These are phyloP conservation scores for Dione vanillae DNA, from an alignment of 2,888 invertebrate genomes.

Conservation along the genomic window DNA sequence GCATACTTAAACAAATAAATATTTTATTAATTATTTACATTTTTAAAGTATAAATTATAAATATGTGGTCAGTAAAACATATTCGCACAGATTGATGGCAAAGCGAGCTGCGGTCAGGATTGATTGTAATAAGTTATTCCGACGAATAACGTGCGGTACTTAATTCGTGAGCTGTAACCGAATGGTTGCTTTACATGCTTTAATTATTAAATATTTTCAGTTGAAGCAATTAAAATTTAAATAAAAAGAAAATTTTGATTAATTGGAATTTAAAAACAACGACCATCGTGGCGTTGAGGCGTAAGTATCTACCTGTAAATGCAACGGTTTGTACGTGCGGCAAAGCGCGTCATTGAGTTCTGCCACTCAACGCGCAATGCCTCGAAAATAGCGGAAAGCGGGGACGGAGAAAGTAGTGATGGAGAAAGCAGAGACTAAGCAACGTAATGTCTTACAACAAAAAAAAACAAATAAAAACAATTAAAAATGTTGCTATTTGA, in stretches of 20 bases:
- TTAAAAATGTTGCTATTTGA: background rate
- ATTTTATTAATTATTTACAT: background rate
- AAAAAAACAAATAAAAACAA: background rate
- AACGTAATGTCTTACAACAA: too few relatives aligned
- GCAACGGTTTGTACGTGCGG: too few relatives aligned
- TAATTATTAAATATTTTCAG: background rate
- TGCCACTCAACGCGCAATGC: too few relatives aligned
- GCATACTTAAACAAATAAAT: too few relatives aligned
- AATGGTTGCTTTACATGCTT: conserved; percentile 1
- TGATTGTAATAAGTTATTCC: conserved; percentile 15
- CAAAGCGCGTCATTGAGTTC: too few relatives aligned
- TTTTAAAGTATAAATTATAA: background rate
- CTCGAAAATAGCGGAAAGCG: too few relatives aligned
- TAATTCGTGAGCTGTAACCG: conserved; percentile 3
- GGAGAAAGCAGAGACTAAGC: too few relatives aligned
- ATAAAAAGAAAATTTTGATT: background rate
- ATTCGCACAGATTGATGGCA: background rate
- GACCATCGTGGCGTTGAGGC: too few relatives aligned
- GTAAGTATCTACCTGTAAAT: too few relatives aligned
- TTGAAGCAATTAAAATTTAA: background rate
- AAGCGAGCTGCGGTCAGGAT: conserved; percentile 10
- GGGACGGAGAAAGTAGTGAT: too few relatives aligned
- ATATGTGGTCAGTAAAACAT: conserved; percentile 12
- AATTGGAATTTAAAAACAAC: too few relatives aligned
- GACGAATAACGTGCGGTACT: conserved; percentile 6